Base-by-base conservation (phyloP, 2,888 invertebrate species). In the Congeria kusceri region DNA sequence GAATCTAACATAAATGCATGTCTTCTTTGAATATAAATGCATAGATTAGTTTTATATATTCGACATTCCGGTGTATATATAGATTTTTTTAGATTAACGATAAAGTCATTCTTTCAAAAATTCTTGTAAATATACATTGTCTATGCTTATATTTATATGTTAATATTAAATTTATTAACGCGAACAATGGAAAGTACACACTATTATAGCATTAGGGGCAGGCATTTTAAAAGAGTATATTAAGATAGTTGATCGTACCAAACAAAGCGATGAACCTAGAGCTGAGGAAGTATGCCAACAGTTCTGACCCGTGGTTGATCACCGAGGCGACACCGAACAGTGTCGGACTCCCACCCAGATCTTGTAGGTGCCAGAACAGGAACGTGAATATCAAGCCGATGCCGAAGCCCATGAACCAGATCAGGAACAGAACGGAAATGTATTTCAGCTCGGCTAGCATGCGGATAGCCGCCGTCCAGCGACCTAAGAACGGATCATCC, bases 381-480 rank as follows among this genome's bases (percentile, higher is more conserved):
- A 99, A 99, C 3, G 99, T 98, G 94, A 99, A 99, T 88, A 99
- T 99, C 88, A 99, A 95, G 0, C 99, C 99, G 90, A 99, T 98
- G 69, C 99, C 99, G 92, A 99, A 98, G 70, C 99, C 99, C 98
- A 99, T 99, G 94, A 98, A 98, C 98, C 99, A 99, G 63, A 98
- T 97, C 44, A 99, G 98, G 93, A 98, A 97, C 63, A 99, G 95
- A 93, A 99, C 91, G 1, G 90, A 86, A 0, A 91, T 96, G 84
- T 98, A 98, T 93, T 98, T 97, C 70, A 98, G 94, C 92, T 97
- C 97, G 90, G 96, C 97, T 94, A 98, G 97, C 92, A 98, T 96
- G 82, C 96, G 96, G 87, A 99, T 94, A 67, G 98, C 98, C 0
- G 97, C 96, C 89, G 98, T 95, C 98, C 98, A 99, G 94, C 98